Conservation (phyloP, 2,888 invertebrate genomes). For the Allacma fusca region DNA sequence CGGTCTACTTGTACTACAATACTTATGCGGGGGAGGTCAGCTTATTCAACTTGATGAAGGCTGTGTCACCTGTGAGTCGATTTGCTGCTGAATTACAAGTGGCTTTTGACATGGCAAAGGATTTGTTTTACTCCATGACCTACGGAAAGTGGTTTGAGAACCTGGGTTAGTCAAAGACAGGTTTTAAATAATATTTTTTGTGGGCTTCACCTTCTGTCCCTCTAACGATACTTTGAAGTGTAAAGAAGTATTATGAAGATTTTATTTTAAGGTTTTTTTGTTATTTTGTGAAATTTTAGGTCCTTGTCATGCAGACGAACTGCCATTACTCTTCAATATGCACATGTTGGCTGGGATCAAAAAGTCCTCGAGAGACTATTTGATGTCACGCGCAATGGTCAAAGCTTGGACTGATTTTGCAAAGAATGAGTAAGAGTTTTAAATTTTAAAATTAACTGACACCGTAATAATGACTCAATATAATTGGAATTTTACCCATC, state of each 20-base stretch:
- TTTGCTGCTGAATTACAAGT: constrained; percentile 49
- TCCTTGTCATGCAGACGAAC: constrained; percentile 49
- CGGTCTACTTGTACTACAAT: constrained; percentile 45
- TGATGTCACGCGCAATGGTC: constrained; percentile 54
- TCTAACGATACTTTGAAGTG: neutral
- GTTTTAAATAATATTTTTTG: constrained; percentile 29
- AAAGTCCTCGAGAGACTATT: constrained; percentile 55
- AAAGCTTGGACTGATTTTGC: constrained; percentile 55
- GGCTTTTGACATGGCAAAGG: constrained; percentile 40
- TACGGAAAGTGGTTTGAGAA: constrained; percentile 25
- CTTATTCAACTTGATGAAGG: constrained; percentile 47
- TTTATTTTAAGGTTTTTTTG: neutral
- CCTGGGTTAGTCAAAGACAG: constrained; percentile 28
- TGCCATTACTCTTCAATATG: constrained; percentile 55
- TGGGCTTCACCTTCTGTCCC: constrained; percentile 48
- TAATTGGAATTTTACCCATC: no score
- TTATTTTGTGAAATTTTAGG: neutral
- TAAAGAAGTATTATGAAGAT: neutral
- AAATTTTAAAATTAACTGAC: neutral
- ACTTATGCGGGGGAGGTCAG: constrained; percentile 44
- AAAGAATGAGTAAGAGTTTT: constrained; percentile 51
- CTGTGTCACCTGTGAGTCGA: constrained; percentile 39
- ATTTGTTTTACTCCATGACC: constrained; percentile 38
- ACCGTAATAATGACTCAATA: no score
- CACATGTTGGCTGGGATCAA: constrained; percentile 57